A percentile compares a stretch with the other conserved stretches of the same genome.
Conservation (phyloP, 2,797 vertebrate species). For the Aulostomus chinensis region DNA sequence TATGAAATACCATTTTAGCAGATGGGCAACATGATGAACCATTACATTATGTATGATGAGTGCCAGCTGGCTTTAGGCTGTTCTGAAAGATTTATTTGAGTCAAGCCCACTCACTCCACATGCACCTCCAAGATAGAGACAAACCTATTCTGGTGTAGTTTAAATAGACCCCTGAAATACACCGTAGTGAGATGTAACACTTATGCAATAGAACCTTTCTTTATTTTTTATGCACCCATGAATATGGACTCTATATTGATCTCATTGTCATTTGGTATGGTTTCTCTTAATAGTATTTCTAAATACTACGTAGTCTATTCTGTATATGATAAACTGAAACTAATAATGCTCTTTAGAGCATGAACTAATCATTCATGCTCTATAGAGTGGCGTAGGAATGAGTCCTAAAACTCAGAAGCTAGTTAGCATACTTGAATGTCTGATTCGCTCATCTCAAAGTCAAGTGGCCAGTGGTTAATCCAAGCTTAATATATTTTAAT, state of each 20-base stretch:
- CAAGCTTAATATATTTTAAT: too few species aligned
- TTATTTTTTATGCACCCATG: neutral
- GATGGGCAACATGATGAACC: constrained; percentile 61
- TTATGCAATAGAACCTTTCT: neutral
- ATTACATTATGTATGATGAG: constrained; percentile 70
- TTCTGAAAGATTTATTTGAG: constrained; percentile 73
- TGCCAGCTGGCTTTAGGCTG: constrained; percentile 69
- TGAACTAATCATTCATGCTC: too few species aligned
- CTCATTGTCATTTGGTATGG: too few species aligned
- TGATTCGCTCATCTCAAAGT: too few species aligned
- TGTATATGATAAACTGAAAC: too few species aligned
- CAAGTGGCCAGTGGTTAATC: too few species aligned
- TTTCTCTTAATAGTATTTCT: neutral
- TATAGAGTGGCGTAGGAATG: too few species aligned
- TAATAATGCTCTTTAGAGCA: too few species aligned
- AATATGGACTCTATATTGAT: too few species aligned
- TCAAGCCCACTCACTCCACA: constrained; percentile 63
- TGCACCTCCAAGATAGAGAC: constrained; percentile 50
- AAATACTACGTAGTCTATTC: too few species aligned
- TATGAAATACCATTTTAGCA: constrained; percentile 50
- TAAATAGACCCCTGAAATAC: constrained; percentile 36
- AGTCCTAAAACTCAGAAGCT: too few species aligned
- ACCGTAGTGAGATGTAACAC: constrained; percentile 23
- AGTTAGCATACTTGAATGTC: too few species aligned
- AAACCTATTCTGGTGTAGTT: constrained; percentile 38